phyloP scores from a whole-genome alignment of 1,140 invertebrate genomes.

The Euura lappo region DNA sequence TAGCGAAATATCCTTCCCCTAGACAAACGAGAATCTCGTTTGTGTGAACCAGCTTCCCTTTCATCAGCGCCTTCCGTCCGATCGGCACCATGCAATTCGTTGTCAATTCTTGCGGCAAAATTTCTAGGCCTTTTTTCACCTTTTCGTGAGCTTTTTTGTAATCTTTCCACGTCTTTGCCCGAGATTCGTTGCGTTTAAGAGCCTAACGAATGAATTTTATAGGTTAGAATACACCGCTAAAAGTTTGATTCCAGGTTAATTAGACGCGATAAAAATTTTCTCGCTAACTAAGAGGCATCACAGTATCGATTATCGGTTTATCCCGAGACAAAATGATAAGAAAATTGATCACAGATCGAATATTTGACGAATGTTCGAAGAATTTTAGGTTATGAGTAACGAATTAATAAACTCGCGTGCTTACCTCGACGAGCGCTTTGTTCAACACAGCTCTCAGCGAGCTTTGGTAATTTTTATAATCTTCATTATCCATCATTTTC shows the following conservation, averaged over 20 bases:
- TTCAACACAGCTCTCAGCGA: background rate
- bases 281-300: background rate
- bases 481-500: background rate
- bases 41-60: slow-evolving; percentile 72
- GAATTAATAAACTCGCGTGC: background rate
- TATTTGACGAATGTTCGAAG: background rate
- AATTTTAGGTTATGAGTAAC: background rate
- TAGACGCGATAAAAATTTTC: background rate
- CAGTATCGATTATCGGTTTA: background rate
- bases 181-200: slow-evolving; percentile 46
- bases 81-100: slow-evolving; percentile 68
- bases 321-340: background rate
- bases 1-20: slow-evolving; percentile 76
- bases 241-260: too few relatives aligned
- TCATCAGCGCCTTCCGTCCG: slow-evolving; percentile 70
- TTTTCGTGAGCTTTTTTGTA: slow-evolving; percentile 50
- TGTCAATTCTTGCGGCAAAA: slow-evolving; percentile 48
- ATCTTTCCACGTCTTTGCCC: slow-evolving; percentile 44
- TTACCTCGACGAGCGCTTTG: background rate
- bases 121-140: slow-evolving; percentile 49
- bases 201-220: slow-evolving; percentile 33
- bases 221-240: background rate
- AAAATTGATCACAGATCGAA: background rate
- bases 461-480: background rate
- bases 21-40: slow-evolving; percentile 74